These are phyloP conservation scores for Zaprionus capensis DNA, from an alignment of 1,140 invertebrate genomes.

Conservation along the genomic window DNA sequence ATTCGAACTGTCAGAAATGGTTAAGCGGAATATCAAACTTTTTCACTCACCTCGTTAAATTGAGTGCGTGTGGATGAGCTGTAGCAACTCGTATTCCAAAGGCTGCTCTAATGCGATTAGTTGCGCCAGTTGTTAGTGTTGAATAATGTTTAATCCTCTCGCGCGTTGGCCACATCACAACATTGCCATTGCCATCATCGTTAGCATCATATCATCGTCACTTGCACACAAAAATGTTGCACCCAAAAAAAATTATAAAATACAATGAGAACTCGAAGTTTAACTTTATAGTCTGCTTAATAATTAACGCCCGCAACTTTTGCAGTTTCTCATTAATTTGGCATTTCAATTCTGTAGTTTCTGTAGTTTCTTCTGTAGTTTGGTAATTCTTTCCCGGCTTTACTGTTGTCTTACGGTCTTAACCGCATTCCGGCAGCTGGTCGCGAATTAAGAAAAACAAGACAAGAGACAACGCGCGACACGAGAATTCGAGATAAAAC, in stretches of 20 bases:
- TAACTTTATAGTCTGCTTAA: background rate
- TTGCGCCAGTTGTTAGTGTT: background rate
- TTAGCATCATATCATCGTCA: background rate
- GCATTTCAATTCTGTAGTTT: background rate
- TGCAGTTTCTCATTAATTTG: constrained; percentile 4
- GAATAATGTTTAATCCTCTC: background rate
- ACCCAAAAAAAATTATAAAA: background rate
- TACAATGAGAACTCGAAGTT: background rate
- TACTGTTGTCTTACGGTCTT: background rate
- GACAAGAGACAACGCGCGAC: too few species aligned
- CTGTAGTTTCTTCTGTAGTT: background rate
- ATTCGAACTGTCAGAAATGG: constrained; percentile 1
- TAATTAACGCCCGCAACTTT: constrained; percentile 6
- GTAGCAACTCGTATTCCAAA: background rate
- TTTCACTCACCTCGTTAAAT: constrained; percentile 8
- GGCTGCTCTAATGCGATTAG: background rate
- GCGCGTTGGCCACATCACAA: background rate
- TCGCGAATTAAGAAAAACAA: background rate
- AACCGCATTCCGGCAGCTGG: background rate
- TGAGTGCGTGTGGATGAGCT: background rate
- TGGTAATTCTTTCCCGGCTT: background rate
- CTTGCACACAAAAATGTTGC: background rate
- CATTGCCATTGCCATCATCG: background rate
- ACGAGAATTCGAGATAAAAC: background rate
- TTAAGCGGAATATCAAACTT: background rate